These are phyloP conservation scores for Tachystola acroxantha DNA, from an alignment of 2,888 invertebrate genomes.

Conservation along the genomic window DNA sequence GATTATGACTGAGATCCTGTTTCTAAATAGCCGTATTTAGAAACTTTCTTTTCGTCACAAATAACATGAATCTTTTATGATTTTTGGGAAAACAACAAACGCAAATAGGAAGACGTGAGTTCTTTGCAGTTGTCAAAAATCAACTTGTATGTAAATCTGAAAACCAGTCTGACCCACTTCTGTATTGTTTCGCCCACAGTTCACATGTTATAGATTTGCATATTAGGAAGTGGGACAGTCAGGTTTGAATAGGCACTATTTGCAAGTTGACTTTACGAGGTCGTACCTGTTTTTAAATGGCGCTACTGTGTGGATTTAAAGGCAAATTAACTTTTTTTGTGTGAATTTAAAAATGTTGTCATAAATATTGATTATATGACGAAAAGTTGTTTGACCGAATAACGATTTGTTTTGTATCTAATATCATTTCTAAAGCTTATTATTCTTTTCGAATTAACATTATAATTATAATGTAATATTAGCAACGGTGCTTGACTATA, in stretches of 20 bases:
- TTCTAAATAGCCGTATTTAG: slow-evolving; percentile 25
- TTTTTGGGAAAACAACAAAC: slow-evolving; percentile 21
- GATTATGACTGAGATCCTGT: slow-evolving; percentile 13
- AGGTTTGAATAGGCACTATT: slow-evolving; percentile 45
- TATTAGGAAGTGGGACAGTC: slow-evolving; percentile 64
- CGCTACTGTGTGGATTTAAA: slow-evolving; percentile 10
- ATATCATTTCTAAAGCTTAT: background rate
- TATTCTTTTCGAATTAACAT: background rate
- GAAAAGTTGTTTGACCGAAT: slow-evolving; percentile 10
- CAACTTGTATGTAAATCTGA: slow-evolving; percentile 37
- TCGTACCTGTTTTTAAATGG: slow-evolving; percentile 23
- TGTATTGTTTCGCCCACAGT: slow-evolving; percentile 60
- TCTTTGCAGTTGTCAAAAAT: slow-evolving; percentile 38
- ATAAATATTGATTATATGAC: slow-evolving; percentile 5
- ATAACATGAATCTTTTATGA: slow-evolving; percentile 27
- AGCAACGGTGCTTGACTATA: background rate
- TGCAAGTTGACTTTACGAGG: slow-evolving; percentile 34
- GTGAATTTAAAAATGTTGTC: slow-evolving; percentile 5
- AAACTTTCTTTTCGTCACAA: slow-evolving; percentile 30
- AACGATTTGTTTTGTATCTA: slow-evolving; percentile 7
- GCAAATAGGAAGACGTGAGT: slow-evolving; percentile 22
- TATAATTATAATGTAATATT: background rate
- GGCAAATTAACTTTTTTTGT: slow-evolving; percentile 8
- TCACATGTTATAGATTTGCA: slow-evolving; percentile 61
- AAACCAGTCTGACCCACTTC: slow-evolving; percentile 52